A percentile compares a stretch with the other conserved stretches of the same genome.
These are phyloP conservation scores for Macrophya alboannulata DNA, from an alignment of 2,888 invertebrate species.

Conservation along the genomic window DNA sequence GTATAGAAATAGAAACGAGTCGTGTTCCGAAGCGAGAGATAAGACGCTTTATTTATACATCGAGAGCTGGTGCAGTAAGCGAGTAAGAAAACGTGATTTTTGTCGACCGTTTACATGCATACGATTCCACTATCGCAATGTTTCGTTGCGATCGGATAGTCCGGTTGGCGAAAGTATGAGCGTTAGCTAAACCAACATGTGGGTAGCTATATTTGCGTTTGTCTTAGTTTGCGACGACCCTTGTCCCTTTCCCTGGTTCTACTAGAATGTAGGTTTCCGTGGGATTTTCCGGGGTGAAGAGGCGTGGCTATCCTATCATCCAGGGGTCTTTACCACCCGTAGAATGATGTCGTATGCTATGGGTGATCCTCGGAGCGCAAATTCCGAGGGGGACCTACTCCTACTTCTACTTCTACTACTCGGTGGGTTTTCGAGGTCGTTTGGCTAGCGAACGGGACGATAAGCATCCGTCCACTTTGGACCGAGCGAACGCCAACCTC, in stretches of 20 bases:
- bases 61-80: not conserved
- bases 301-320: slow-evolving; percentile 5
- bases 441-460: slow-evolving; percentile 29
- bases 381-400: slow-evolving; percentile 8
- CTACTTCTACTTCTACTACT: not conserved
- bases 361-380: slow-evolving; percentile 44
- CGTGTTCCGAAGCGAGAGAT: slow-evolving; percentile 10
- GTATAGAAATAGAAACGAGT: not conserved
- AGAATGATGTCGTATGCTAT: slow-evolving; percentile 28
- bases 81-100: not conserved
- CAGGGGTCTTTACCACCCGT: slow-evolving; percentile 13
- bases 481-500: slow-evolving; percentile 25
- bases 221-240: not conserved
- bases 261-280: slow-evolving; percentile 10
- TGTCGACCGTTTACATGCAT: not conserved
- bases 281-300: slow-evolving; percentile 5
- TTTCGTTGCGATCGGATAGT: not conserved
- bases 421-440: slow-evolving; percentile 46
- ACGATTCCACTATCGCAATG: not conserved
- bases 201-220: not conserved
- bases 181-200: not conserved
- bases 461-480: slow-evolving; percentile 53
- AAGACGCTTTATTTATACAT: slow-evolving; percentile 30
- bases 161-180: not conserved
- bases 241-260: not conserved